A percentile compares a stretch with the other conserved stretches of the same genome.
Conservation (phyloP, 2,888 invertebrate species). For the Panzeria rudis region DNA sequence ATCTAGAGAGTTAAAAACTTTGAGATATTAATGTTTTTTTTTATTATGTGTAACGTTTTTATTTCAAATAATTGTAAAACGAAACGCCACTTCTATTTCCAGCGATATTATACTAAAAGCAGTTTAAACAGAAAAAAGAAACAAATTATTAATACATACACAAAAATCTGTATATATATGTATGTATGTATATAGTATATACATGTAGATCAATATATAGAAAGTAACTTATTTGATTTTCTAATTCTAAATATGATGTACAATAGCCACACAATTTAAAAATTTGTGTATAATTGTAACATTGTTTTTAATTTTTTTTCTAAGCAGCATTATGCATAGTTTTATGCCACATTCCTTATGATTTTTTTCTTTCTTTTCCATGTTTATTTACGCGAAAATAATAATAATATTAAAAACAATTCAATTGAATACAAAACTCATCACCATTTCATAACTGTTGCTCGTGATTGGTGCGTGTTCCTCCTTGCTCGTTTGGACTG, state of each 20-base stretch:
- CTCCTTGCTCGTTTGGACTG: slow-evolving; percentile 7
- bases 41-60: not conserved
- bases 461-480: slow-evolving; percentile 21
- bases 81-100: slow-evolving; percentile 60
- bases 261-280: slow-evolving; percentile 21
- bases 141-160: slow-evolving; percentile 26
- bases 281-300: slow-evolving; percentile 43
- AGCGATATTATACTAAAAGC: slow-evolving; percentile 48
- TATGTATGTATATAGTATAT: too few species aligned
- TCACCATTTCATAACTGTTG: slow-evolving; percentile 44
- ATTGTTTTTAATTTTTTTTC: slow-evolving; percentile 51
- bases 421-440: slow-evolving; percentile 58
- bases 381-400: slow-evolving; percentile 76
- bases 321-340: slow-evolving; percentile 69
- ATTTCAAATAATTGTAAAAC: not conserved
- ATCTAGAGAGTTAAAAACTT: not conserved
- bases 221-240: slow-evolving; percentile 51
- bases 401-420: slow-evolving; percentile 65
- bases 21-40: not conserved
- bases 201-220: not conserved
- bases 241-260: slow-evolving; percentile 45
- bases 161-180: slow-evolving; percentile 27
- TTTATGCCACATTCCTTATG: slow-evolving; percentile 76
- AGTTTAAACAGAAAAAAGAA: slow-evolving; percentile 39
- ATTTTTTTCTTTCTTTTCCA: slow-evolving; percentile 79